phyloP scores from a whole-genome alignment of 2,797 vertebrate species.

The Zenarchopterus dispar region DNA sequence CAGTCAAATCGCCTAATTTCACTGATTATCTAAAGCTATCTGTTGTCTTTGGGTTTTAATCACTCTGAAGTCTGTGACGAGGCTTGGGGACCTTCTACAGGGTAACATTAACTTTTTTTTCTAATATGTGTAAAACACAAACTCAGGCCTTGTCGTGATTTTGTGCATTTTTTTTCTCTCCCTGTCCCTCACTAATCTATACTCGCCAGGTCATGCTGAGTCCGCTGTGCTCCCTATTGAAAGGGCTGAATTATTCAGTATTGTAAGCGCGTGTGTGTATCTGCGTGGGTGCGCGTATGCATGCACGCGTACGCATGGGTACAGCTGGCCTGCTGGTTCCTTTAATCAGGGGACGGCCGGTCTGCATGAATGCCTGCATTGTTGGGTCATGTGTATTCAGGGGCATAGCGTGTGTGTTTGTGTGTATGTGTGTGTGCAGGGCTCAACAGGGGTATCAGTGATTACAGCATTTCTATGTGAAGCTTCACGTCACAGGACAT shows the following conservation, averaged over 20 bases:
- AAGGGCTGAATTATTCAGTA: constrained; percentile 78
- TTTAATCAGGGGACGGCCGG: constrained; percentile 95
- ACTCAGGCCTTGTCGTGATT: constrained; percentile 10
- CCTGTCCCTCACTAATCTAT: constrained; percentile 68
- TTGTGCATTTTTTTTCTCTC: constrained; percentile 40
- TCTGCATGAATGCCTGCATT: constrained; percentile 97
- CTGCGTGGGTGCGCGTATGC: constrained; percentile 23
- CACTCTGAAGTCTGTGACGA: constrained; percentile 1
- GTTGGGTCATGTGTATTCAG: constrained; percentile 97
- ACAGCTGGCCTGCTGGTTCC: constrained; percentile 93
- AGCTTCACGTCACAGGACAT: constrained; percentile 74
- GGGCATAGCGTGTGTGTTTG: constrained; percentile 57
- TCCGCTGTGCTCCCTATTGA: constrained; percentile 76
- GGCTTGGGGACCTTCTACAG: background rate
- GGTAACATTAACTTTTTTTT: background rate
- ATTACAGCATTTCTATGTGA: constrained; percentile 64
- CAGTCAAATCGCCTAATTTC: constrained; percentile 17
- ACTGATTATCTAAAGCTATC: constrained; percentile 9
- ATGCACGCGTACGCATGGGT: constrained; percentile 86
- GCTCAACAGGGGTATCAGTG: constrained; percentile 61
- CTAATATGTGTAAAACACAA: background rate
- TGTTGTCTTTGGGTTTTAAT: background rate
- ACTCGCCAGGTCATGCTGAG: constrained; percentile 80
- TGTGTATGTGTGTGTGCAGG: constrained; percentile 27
- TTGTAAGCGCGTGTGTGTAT: constrained; percentile 54